Percentiles rank a stretch among this genome's conserved stretches.
These are phyloP conservation scores for Proteles cristata DNA, from an alignment of 2,113 vertebrate species.

Conservation along the genomic window DNA sequence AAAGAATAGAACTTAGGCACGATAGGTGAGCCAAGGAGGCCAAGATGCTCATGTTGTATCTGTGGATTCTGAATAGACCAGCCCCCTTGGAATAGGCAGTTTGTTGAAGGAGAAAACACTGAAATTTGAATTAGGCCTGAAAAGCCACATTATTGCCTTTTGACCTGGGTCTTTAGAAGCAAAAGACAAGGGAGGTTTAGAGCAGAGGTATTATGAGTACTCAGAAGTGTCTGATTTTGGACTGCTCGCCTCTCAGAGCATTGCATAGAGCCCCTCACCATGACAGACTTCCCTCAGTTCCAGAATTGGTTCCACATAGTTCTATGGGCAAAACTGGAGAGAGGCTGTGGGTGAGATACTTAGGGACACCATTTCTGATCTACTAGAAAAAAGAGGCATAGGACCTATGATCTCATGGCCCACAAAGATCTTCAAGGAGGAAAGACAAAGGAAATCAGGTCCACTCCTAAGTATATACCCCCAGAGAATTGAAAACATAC, in stretches of 20 bases:
- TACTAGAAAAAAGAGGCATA: background rate
- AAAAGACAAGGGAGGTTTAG: background rate
- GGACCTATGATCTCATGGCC: background rate
- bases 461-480: too few species aligned
- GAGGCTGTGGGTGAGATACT: background rate
- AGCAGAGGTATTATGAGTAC: background rate
- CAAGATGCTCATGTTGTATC: background rate
- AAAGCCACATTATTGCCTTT: background rate
- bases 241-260: background rate
- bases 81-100: background rate
- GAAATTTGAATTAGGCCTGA: background rate
- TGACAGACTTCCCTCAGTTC: background rate
- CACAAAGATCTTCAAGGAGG: background rate
- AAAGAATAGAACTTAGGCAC: background rate
- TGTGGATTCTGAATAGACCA: background rate
- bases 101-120: background rate
- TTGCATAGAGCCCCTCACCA: background rate
- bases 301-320: background rate
- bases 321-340: background rate
- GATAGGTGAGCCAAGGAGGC: background rate
- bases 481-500: background rate
- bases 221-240: background rate
- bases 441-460: background rate
- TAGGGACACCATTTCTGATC: background rate
- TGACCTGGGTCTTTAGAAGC: background rate